Evolutionary conservation across 2,797 vertebrate species (phyloP), one percentile per base, ranked within the genome.

Genomic region (Eutrigla gurnardus): DNA sequence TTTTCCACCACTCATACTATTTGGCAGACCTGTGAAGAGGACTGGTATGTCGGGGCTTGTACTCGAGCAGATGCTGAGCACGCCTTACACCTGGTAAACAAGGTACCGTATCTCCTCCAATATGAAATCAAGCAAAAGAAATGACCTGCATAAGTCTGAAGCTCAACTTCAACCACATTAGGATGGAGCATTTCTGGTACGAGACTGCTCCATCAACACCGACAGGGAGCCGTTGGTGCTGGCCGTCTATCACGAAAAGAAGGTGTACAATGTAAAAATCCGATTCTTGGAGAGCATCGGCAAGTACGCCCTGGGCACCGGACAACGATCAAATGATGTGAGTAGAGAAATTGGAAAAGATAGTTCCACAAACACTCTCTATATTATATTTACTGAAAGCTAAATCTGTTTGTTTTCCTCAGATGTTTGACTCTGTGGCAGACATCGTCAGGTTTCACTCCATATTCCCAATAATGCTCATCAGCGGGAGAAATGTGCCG

Each of bases 221-320:
- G 82, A 47, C 40, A 70, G 93, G 2, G 96, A 97, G 33, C 97
- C 97, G 0, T 94, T 96, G 0, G 96, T 98, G 14, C 72, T 98
- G 91, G 94, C 92, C 1, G 90, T 99, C 77, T 97, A 96, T 75
- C 91, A 96, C 0, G 85, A 94, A 70, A 95, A 92, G 84, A 96
- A 92, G 86, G 96, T 98, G 33, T 99, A 96, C 85, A 97, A 98
- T 14, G 93, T 99, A 36, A 97, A 98, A 89, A 96, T 99, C 46
- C 95, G 96, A 42, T 98, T 95, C 82, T 89, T 96, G 6, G 92
- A 93, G 55, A 87, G 83, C 4, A 92, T 47, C 59, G 76, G 83
- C 52, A 95, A 97, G 76, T 99, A 95, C 0, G 91, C 91, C 0
- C 86, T 99, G 73, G 97, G 97, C 68, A 97, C 95, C 0, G 95